Base-by-base conservation (phyloP, 2,888 invertebrate species). In the Dicyrtomina minuta region DNA sequence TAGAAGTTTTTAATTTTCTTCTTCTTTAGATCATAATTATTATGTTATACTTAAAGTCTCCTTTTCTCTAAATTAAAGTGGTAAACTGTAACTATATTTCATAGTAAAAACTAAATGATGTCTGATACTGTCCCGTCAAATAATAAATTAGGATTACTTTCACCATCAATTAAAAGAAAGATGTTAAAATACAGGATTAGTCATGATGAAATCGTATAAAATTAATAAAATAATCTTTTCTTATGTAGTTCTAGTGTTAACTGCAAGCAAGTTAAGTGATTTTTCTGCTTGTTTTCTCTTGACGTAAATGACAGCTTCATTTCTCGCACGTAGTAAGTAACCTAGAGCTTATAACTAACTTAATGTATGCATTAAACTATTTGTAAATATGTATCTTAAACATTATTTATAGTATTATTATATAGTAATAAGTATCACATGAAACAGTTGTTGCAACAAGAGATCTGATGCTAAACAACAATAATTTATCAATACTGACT, bases 401-500 rank as follows among this genome's bases (percentile, higher is more conserved):
- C 22, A 49, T n/a, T 49, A 61, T 60, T 33, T 65, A 41, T 65
- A 51, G 22, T 64, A 64, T 39, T 55, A 27, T 46, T 66, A 58
- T 44, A 6, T 49, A 49, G 43, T 53, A 55, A 70, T 64, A 72
- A 62, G 72, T 75, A 77, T 77, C 77, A 77, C 77, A 77, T 75
- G 74, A 72, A 74, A 71, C 68, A 73, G 70, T 68, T 72, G 61
- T 66, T 66, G 70, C 59, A 70, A 59, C 68, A 62, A 61, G 41
- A 27, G 70, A 70, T 56, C 66, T 67, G 64, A 62, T 71, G 65
- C 58, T 26, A 39, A 69, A 71, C 66, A 75, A 74, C 71, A 72
- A 70, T 58, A 71, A 68, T 66, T 71, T 71, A 65, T 74, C 70
- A 76, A 77, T 77, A 77, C 77, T 77, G 77, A 70, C 75, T 75